Evolutionary conservation across 2,113 vertebrate genomes (phyloP), one percentile per base, ranked within the genome.

Genomic region (Narcine bancroftii): DNA sequence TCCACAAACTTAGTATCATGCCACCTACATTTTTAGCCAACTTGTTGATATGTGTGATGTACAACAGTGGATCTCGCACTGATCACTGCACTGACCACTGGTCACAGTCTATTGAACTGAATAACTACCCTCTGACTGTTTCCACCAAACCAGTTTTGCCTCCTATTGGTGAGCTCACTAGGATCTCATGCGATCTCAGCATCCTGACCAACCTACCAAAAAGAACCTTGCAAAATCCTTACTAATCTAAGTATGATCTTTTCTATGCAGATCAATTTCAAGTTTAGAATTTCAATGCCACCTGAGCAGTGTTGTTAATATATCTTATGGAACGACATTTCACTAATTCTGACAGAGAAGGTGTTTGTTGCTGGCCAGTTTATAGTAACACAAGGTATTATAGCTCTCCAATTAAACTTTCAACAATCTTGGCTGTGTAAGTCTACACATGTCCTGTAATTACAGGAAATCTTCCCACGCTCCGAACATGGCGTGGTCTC

Each of bases 341-440:
- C 33, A 87, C 53, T 87, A 87, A 36, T 87, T 87, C 81, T 17
- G 6, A 87, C 29, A 6, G 33, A 85, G 36, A n/a, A 60, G 6
- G 33, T 87, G 4, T 60, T 36, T 60, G 36, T 33, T 53, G 15
- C 17, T 63, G 53, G 19, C 33, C 33, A 56, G 33, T 36, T 87
- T 87, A 53, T 36, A 39, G 4, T 56, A 87, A 56, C 50, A 87
- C 33, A 87, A 56, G 50, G 5, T 6, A 36, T 63, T 63, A 60
- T 87, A 21, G 81, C n/a, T 87, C 53, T 63, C 33, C 33, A 60
- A 87, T 63, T 87, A 87, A 60, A 87, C 56, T 87, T 60, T 87
- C 29, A 85, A 83, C 47, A 56, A 85, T 85, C 79, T 3, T 53
- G 29, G 50, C n/a, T 83, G 79, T 33, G 79, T 3, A 85, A 85